phyloP scores from a whole-genome alignment of 2,113 vertebrate species.

The Mellivora capensis region DNA sequence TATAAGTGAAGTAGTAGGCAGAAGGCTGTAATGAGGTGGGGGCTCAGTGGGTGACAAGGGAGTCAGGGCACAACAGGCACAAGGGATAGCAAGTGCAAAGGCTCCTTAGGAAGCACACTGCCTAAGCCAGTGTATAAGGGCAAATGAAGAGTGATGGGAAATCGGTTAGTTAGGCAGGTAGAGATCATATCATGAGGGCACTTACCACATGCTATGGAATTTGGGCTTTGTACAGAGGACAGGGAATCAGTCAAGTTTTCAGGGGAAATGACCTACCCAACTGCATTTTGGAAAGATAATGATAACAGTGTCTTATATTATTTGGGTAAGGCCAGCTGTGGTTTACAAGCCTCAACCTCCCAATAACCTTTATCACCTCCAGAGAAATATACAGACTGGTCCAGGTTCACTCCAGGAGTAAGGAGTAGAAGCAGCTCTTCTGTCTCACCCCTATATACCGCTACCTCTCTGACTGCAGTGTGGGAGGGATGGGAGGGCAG shows the following conservation, averaged over 20 bases:
- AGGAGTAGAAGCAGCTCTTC: background rate
- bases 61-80: background rate
- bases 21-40: background rate
- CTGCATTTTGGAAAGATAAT: constrained; percentile 6
- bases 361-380: background rate
- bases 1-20: background rate
- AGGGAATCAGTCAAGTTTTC: background rate
- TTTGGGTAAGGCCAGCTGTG: background rate
- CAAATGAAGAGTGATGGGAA: background rate
- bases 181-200: background rate
- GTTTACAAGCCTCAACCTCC: background rate
- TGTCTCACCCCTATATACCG: background rate
- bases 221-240: background rate
- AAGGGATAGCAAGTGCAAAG: background rate
- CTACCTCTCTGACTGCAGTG: background rate
- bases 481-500: too few species aligned
- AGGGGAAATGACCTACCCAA: too few species aligned
- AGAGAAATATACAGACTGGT: background rate
- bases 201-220: background rate
- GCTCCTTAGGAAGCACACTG: background rate
- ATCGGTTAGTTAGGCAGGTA: too few species aligned
- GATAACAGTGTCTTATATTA: background rate
- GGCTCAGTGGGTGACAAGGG: background rate
- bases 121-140: background rate
- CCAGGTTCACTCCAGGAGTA: background rate